Percentiles rank a stretch among this genome's conserved stretches.
phyloP scores from a whole-genome alignment of 2,888 invertebrate species.

The Luperina nickerlii region DNA sequence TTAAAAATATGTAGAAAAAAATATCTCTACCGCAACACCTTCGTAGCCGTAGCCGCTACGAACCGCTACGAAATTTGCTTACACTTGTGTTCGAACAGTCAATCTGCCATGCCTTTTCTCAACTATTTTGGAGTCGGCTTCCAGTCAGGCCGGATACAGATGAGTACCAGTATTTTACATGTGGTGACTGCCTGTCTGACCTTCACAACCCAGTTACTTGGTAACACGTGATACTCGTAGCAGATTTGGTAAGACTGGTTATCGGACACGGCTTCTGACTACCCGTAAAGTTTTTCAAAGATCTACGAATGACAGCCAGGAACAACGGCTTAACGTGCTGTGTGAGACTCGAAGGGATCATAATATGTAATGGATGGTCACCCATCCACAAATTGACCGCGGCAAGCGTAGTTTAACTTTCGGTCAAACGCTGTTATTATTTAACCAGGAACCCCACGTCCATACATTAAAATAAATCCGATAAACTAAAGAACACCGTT shows the following conservation, averaged over 20 bases:
- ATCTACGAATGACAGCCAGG: neutral
- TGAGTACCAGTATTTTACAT: neutral
- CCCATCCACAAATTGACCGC: neutral
- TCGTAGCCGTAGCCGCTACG: slow-evolving; percentile 31
- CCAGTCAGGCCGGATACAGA: neutral
- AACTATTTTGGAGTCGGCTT: neutral
- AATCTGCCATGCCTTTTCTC: neutral
- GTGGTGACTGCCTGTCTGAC: neutral
- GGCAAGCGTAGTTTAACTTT: neutral
- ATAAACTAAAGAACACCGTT: slow-evolving; percentile 19
- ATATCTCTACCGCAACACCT: neutral
- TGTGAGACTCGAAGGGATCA: neutral
- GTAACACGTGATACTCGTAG: too few species aligned
- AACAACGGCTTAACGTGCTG: neutral
- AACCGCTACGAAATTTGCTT: slow-evolving; percentile 21
- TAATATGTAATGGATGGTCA: neutral
- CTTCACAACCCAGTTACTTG: neutral
- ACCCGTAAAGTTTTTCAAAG: neutral
- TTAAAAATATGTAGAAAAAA: neutral
- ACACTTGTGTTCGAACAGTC: neutral
- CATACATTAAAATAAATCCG: slow-evolving; percentile 15
- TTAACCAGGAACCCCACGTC: neutral
- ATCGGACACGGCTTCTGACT: neutral
- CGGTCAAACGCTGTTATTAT: neutral
- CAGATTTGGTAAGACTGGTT: neutral